Conservation (phyloP, 1,140 invertebrate genomes). For the Calycopis cecrops region DNA sequence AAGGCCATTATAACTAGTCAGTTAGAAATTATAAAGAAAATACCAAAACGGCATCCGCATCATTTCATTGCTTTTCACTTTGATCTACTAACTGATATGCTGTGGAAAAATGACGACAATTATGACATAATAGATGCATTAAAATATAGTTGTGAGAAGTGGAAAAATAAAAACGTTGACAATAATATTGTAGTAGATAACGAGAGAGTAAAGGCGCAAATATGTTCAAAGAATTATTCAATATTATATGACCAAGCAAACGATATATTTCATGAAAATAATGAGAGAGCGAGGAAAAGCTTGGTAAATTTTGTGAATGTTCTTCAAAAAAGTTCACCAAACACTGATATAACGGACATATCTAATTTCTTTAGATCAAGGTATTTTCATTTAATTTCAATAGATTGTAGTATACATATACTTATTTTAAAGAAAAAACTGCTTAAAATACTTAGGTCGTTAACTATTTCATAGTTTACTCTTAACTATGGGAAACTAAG, state of each 20-base stretch:
- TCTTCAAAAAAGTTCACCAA: constrained; percentile 29
- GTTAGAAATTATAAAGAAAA: constrained; percentile 40
- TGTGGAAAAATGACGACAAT: constrained; percentile 41
- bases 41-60: constrained; percentile 50
- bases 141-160: constrained; percentile 36
- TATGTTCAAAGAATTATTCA: constrained; percentile 48
- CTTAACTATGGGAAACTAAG: too few relatives aligned
- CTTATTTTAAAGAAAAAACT: too few relatives aligned
- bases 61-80: constrained; percentile 59
- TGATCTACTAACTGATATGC: constrained; percentile 52
- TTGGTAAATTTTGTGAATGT: constrained; percentile 39
- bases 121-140: constrained; percentile 41
- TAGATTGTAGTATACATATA: background rate
- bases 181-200: constrained; percentile 46
- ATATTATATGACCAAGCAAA: constrained; percentile 40
- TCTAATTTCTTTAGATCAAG: constrained; percentile 42
- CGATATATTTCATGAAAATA: constrained; percentile 33
- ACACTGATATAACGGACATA: constrained; percentile 35
- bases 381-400: constrained; percentile 30
- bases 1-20: constrained; percentile 33
- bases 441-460: too few relatives aligned
- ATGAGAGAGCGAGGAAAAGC: constrained; percentile 32
- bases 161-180: constrained; percentile 41
- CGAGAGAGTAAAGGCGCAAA: constrained; percentile 38
- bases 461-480: too few relatives aligned